Conservation (phyloP, 2,113 vertebrate species). For the Ictidomys tridecemlineatus region DNA sequence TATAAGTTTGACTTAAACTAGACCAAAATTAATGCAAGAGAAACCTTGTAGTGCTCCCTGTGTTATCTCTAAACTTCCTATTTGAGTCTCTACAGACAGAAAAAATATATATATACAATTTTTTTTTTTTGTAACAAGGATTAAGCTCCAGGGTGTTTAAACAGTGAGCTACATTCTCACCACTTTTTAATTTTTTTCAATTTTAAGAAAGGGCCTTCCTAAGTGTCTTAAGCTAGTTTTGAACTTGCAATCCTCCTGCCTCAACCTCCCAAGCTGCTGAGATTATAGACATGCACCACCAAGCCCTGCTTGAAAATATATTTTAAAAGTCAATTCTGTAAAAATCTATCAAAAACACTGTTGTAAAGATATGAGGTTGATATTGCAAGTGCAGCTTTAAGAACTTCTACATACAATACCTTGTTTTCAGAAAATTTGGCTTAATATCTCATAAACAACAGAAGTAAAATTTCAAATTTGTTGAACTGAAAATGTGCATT, state of each 20-base stretch:
- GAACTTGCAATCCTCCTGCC: no score
- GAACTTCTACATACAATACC: background rate
- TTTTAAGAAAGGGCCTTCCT: no score
- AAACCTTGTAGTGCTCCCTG: background rate
- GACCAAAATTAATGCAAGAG: background rate
- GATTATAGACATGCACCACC: no score
- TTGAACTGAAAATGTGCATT: background rate
- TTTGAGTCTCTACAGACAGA: background rate
- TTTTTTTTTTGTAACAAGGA: no score
- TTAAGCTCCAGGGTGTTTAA: no score
- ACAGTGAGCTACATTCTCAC: no score
- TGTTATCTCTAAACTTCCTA: background rate
- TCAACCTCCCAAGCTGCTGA: no score
- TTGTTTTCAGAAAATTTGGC: no score
- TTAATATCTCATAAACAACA: background rate
- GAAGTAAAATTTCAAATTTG: background rate
- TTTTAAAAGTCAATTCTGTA: background rate
- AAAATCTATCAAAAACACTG: background rate
- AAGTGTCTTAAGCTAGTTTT: no score
- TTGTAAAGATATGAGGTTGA: background rate
- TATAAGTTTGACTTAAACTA: background rate
- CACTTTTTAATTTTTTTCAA: no score
- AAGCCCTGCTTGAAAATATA: background rate
- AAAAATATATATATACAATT: background rate
- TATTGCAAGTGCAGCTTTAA: background rate